Base-by-base conservation (phyloP, 2,113 vertebrate genomes). In the Corydoras sp. region DNA sequence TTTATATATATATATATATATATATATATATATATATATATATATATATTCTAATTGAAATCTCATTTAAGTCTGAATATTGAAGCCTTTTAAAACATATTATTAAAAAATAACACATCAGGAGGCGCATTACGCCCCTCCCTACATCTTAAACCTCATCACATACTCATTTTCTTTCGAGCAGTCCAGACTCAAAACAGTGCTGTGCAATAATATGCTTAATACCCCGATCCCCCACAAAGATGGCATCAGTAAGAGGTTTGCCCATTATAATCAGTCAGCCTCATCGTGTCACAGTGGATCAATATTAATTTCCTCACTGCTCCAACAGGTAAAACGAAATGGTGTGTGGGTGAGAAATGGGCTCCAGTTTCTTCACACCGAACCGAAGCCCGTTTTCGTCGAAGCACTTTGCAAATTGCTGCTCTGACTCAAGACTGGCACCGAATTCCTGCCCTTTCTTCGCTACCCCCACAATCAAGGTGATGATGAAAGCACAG, bases 401-500 rank as follows among this genome's bases (percentile, higher is more conserved):
- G 4, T 18, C 5, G 0, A 3, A 11, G 50, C 59, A 51, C 4
- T 67, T 54, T 66, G 56, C 32, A 66, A 53, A 73, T 18, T 65
- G 58, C n/a, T 43, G 15, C 11, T 62, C 51, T 48, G 61, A 48
- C 15, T 65, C 10, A 50, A 43, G 24, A 10, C 54, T 65, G n/a
- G 4, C 11, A 3, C 31, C 56, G 48, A 67, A 54, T 29, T 32
- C 43, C 12, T 31, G 31, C 31, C 31, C 6, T 51, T 62, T 73
- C 31, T 14, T 12, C 35, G 14, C 24, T 66, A 24, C 62, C 43
- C 55, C 13, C 43, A 61, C 68, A 73, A 71, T 59, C 74, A 76
- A 79, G 65, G 18, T 74, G 65, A 58, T 70, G 65, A 84, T 83
- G 74, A 85, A 88, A 85, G 77, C 54, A 73, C 80, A 74, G 71